phyloP scores from a whole-genome alignment of 2,113 vertebrate species.

The Brachyhypopomus occidentalis region DNA sequence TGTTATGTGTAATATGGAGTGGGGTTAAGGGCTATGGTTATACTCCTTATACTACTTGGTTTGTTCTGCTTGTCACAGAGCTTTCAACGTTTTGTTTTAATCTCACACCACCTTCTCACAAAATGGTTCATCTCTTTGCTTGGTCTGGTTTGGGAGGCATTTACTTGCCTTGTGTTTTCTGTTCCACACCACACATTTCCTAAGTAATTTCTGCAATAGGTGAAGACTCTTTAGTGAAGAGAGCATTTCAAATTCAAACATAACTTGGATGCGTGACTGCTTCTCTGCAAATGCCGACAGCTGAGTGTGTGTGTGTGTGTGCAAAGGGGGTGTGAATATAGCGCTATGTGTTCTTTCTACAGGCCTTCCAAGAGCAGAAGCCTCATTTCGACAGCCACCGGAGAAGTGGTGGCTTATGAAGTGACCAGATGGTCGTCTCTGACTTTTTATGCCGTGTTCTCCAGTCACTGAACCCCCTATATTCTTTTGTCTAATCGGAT shows the following conservation, averaged over 20 bases:
- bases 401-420: conserved; percentile 91
- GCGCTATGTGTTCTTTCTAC: conserved; percentile 57
- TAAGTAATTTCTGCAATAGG: background rate
- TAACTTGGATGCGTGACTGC: background rate
- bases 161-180: background rate
- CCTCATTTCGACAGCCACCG: conserved; percentile 87
- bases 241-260: background rate
- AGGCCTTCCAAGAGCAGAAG: conserved; percentile 82
- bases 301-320: conserved; percentile 1
- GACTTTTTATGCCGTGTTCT: background rate
- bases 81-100: background rate
- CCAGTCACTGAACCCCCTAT: background rate
- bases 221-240: background rate
- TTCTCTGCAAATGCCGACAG: background rate
- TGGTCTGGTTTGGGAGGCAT: background rate
- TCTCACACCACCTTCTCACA: too few species aligned
- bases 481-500: background rate
- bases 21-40: background rate
- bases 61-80: conserved; percentile 50
- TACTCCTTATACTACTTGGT: conserved; percentile 74
- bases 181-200: background rate
- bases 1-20: background rate
- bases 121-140: background rate
- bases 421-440: conserved; percentile 43
- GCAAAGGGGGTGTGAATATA: conserved; percentile 30